These are phyloP conservation scores for Smithornis capensis DNA, from an alignment of 2,113 vertebrate species.

Conservation along the genomic window DNA sequence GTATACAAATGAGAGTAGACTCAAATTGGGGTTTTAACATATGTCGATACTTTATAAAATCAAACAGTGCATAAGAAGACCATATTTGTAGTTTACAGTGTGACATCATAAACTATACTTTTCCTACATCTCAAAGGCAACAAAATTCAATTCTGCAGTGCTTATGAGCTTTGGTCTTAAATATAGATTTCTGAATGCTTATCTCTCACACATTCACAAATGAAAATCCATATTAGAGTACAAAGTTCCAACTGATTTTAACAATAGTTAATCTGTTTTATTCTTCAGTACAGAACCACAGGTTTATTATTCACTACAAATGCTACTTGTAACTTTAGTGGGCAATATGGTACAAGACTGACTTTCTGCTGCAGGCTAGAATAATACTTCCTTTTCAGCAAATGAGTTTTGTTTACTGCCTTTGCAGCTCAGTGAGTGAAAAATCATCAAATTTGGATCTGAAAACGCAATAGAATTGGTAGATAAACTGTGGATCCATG, in stretches of 20 bases:
- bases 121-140: neutral
- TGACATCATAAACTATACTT: neutral
- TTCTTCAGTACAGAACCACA: neutral
- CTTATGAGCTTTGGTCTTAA: neutral
- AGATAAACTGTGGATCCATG: neutral
- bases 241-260: neutral
- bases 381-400: neutral
- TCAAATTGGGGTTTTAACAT: neutral
- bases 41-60: neutral
- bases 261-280: neutral
- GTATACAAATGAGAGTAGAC: neutral
- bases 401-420: constrained; percentile 34
- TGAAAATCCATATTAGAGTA: neutral
- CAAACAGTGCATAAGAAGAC: neutral
- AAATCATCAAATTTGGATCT: neutral
- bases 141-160: neutral
- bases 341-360: too few relatives aligned
- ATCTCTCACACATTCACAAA: neutral
- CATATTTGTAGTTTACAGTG: neutral
- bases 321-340: too few relatives aligned
- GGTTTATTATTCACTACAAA: neutral
- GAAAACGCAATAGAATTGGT: neutral
- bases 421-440: constrained; percentile 1
- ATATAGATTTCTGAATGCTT: neutral
- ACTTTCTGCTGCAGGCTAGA: constrained; percentile 13